phyloP scores from a whole-genome alignment of 2,797 vertebrate species.

The Caiman crocodilus region DNA sequence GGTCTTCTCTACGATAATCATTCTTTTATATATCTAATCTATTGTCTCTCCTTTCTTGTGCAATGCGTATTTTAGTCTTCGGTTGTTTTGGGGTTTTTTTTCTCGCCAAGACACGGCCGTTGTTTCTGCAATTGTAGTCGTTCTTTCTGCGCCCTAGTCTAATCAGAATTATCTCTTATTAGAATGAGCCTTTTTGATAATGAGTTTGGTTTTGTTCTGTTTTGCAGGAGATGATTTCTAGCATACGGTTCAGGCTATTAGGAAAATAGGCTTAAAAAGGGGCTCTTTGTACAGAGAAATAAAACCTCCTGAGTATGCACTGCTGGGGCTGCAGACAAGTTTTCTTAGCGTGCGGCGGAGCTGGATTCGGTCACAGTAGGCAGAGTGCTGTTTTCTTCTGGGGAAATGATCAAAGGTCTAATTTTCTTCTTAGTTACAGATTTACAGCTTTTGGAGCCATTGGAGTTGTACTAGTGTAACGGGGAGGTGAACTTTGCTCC shows the following conservation, averaged over 20 bases:
- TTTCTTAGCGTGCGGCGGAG: not conserved
- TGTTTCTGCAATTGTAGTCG: not conserved
- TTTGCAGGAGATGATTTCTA: not conserved
- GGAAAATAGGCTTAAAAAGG: not conserved
- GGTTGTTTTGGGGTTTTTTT: too few relatives aligned
- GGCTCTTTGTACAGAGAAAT: not conserved
- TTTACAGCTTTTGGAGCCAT: fast-evolving
- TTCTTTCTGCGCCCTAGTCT: not conserved
- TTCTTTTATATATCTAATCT: not conserved
- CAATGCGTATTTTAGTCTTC: not conserved
- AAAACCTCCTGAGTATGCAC: fast-evolving
- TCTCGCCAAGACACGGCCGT: not conserved
- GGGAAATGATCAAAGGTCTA: fast-evolving
- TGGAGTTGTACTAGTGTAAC: fast-evolving
- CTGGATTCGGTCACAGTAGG: not conserved
- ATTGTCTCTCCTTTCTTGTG: not conserved
- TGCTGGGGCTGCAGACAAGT: fast-evolving
- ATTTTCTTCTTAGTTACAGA: not conserved
- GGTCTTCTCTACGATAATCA: not conserved
- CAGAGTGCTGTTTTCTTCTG: not conserved
- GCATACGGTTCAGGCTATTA: not conserved
- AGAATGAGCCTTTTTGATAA: fast-evolving
- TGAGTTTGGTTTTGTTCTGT: not conserved
- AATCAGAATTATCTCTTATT: not conserved
- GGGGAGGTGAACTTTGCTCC: not conserved